Base-by-base conservation (phyloP, 1,140 invertebrate species). In the Globodera rostochiensis region DNA sequence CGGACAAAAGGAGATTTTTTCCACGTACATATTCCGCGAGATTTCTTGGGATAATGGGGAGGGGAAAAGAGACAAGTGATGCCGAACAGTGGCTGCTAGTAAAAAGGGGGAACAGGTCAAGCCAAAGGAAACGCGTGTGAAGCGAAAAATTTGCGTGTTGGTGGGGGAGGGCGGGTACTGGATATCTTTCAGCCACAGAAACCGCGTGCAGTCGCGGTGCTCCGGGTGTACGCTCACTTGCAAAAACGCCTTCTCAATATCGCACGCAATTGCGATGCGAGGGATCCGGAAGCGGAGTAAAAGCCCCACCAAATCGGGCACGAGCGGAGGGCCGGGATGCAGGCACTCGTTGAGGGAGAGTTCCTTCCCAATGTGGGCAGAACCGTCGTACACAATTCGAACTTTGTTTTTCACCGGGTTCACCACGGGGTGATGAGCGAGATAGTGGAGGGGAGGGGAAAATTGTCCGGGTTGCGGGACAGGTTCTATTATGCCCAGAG, bases 271-370 rank as follows among this genome's bases (percentile, higher is more conserved):
- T 11, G 19, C 71, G 19, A 73, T 73, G 1, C 11, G 45, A 11
- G 71, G 71, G 19, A 73, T 73, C 1, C 71, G 71, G n/a, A 73
- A 73, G 19, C 71, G 71, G 11, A 73, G 6, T 19, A 73, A 73
- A 13, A 73, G 49, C 6, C 19, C 71, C 5, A 73, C 19, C 1
- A 73, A 19, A 5, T 73, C 71, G 5, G 71, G 71, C 9, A 60
- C 9, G 57, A 60, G 11, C 0, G 15, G 4, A 7, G 57, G 57
- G 15, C 57, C 57, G 57, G 13, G 49, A 5, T 1, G 21, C 6
- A 73, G 71, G 19, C 71, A 73, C 1, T 73, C 71, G n/a, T 73
- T 73, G 1, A 73, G 19, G 13, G 71, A 73, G 0, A 73, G 9
- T 73, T 73, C 11, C 5, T 50, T 73, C 15, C 71, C 71, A n/a